A percentile compares a stretch with the other conserved stretches of the same genome.
These are phyloP conservation scores for Lapara coniferarum DNA, from an alignment of 2,888 invertebrate species.

Conservation along the genomic window DNA sequence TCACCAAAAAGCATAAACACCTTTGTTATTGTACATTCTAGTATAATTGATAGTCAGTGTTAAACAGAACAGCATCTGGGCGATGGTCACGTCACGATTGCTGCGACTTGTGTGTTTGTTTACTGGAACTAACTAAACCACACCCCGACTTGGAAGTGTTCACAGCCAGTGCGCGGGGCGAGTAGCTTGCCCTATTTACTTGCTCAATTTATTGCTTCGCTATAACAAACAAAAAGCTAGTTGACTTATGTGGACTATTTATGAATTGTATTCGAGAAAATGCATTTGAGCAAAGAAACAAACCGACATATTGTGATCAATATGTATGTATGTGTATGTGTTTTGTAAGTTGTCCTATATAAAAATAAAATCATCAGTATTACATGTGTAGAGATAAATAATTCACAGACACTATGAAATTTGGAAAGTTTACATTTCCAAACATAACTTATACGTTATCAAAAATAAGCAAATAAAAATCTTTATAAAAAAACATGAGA, in stretches of 20 bases:
- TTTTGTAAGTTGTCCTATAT: too few relatives aligned
- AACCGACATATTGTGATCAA: neutral
- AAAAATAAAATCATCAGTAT: too few relatives aligned
- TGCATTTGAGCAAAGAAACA: neutral
- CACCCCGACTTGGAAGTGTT: conserved; percentile 48
- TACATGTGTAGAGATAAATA: too few relatives aligned
- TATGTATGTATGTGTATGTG: too few relatives aligned
- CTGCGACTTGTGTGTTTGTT: conserved; percentile 65
- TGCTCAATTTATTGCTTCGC: conserved; percentile 13
- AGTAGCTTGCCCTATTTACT: conserved; percentile 25
- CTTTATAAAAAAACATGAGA: too few relatives aligned
- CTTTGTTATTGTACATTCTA: conserved; percentile 32
- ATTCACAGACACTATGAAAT: too few relatives aligned
- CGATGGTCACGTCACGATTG: conserved; percentile 65
- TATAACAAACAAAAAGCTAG: neutral
- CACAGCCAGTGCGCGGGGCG: conserved; percentile 22
- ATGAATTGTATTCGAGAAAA: neutral
- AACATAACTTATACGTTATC: too few relatives aligned
- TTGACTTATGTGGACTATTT: neutral
- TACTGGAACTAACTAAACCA: conserved; percentile 59
- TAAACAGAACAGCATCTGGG: conserved; percentile 51
- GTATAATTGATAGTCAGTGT: conserved; percentile 31
- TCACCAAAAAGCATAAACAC: too few relatives aligned
- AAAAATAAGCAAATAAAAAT: too few relatives aligned
- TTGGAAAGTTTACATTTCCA: too few relatives aligned